These are phyloP conservation scores for Tiliqua scincoides DNA, from an alignment of 2,113 vertebrate species.

Conservation along the genomic window DNA sequence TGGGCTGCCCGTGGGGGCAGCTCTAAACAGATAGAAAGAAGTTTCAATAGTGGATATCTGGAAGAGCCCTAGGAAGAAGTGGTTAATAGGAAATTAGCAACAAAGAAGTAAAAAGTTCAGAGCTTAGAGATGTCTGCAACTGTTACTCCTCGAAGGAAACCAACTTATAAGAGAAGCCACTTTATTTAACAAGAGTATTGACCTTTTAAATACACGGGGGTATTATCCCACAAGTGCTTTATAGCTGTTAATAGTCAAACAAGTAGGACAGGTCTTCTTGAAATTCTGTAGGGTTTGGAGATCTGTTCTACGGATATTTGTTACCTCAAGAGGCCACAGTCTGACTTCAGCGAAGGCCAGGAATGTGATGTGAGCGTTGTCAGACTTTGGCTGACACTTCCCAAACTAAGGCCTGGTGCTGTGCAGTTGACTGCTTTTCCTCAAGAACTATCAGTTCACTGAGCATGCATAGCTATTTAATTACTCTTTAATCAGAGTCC, in stretches of 20 bases:
- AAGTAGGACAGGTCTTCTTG: constrained; percentile 59
- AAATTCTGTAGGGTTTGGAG: constrained; percentile 60
- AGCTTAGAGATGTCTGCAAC: background rate
- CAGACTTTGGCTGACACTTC: constrained; percentile 58
- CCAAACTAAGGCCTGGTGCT: constrained; percentile 43
- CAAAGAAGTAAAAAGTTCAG: background rate
- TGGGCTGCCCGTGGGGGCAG: too few species aligned
- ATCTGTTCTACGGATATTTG: constrained; percentile 57
- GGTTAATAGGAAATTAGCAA: background rate
- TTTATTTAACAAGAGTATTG: constrained; percentile 37
- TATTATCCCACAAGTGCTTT: constrained; percentile 43
- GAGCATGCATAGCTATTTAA: constrained; percentile 13
- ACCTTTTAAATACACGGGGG: constrained; percentile 40
- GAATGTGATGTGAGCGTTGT: constrained; percentile 56
- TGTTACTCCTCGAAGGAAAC: background rate
- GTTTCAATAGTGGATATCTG: background rate
- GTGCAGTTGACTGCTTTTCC: constrained; percentile 21
- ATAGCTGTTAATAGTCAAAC: constrained; percentile 49
- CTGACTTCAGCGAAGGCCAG: constrained; percentile 37
- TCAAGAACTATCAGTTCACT: constrained; percentile 34
- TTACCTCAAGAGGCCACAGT: constrained; percentile 47
- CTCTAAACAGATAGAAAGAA: background rate
- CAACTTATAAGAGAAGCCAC: background rate
- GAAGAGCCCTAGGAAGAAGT: background rate
- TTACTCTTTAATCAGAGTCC: constrained; percentile 32